phyloP scores from a whole-genome alignment of 2,797 vertebrate genomes.

The Echeneis naucrates region DNA sequence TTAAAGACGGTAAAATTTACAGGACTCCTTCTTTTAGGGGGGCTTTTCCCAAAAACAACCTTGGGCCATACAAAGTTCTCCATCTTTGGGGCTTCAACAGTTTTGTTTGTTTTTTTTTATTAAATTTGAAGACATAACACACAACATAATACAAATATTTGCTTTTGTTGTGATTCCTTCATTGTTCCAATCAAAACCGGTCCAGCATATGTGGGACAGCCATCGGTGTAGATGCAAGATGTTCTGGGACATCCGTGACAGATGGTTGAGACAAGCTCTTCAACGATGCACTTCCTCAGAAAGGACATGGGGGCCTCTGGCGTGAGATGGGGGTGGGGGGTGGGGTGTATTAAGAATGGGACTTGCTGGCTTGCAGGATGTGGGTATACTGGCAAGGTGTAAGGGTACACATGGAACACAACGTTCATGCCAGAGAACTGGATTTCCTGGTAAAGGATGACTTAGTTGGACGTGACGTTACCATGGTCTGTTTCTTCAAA shows the following conservation, averaged over 20 bases:
- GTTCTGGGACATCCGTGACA: constrained; percentile 73
- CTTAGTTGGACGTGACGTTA: constrained; percentile 70
- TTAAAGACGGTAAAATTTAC: background rate
- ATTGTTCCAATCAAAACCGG: constrained; percentile 18
- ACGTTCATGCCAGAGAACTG: constrained; percentile 74
- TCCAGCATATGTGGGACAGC: constrained; percentile 42
- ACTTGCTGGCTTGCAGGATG: constrained; percentile 66
- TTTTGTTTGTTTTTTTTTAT: background rate
- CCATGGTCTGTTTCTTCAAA: constrained; percentile 56
- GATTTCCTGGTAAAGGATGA: constrained; percentile 76
- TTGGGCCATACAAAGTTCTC: background rate
- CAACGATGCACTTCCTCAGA: constrained; percentile 68
- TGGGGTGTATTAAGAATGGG: constrained; percentile 60
- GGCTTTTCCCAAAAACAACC: background rate
- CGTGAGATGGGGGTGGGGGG: constrained; percentile 31
- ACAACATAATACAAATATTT: constrained; percentile 14
- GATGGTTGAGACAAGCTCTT: constrained; percentile 80
- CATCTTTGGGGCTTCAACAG: background rate
- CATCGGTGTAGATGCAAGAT: constrained; percentile 59
- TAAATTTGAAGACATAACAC: background rate
- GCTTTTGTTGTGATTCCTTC: constrained; percentile 27
- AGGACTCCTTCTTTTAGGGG: background rate
- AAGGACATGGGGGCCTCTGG: constrained; percentile 67
- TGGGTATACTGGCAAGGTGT: constrained; percentile 74
- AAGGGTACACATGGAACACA: constrained; percentile 66